Evolutionary conservation across 2,797 vertebrate genomes (phyloP), one percentile per base, ranked within the genome.

Genomic region (Caiman crocodilus): DNA sequence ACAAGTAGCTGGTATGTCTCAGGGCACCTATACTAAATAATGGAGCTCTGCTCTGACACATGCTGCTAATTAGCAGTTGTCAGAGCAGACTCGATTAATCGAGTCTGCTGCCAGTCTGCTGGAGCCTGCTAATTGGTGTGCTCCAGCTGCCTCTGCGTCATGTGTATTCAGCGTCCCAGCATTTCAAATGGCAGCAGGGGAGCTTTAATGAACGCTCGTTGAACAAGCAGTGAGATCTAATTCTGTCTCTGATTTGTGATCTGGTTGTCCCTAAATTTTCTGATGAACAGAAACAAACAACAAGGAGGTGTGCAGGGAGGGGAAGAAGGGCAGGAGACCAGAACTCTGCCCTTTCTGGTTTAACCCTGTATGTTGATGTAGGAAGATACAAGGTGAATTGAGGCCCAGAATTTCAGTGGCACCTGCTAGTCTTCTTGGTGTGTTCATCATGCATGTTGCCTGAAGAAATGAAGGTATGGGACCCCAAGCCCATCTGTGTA

Each of bases 211-310:
- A 9, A 42, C 9, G 42, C 42, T 42, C 42, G 42, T 42, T 42
- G 42, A 42, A 4, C 57, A 5, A 4, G 57, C 4, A 1, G 1
- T 10, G 18, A 61, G 35, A 1, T 11, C 30, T n/a, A 0, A 73
- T 26, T 67, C 7, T 60, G 63, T 50, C 1, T 17, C 20, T 56
- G 18, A 4, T 42, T 42, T 42, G 78, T 55, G 87, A 55, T 58
- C 60, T 5, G 55, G 71, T 50, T 73, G 42, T 25, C 42, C 28
- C 42, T 28, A 74, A 74, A 55, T 9, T 42, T 26, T 74, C 8
- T 50, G 12, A 32, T 69, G 35, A 55, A 74, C 14, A 55, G 23
- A 15, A 74, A 55, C 71, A 28, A 55, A 25, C 15, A 74, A 18
- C 16, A 69, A 35, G 6, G 23, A 69, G 67, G 21, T 69, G 42